Base-by-base conservation (phyloP, 53 echinoderm and acorn worm species). In the Temnopleurus reevesii region DNA sequence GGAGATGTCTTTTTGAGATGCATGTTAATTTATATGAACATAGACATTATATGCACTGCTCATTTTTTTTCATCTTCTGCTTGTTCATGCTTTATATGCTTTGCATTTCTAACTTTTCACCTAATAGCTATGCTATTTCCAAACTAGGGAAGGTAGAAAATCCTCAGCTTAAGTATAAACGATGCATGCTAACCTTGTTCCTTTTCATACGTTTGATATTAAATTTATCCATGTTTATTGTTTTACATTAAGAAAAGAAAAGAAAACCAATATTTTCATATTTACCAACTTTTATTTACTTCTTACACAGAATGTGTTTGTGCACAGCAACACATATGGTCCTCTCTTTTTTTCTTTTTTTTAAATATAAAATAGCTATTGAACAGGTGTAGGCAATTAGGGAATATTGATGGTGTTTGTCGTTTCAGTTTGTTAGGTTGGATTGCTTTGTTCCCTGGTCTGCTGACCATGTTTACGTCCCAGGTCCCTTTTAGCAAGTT, bases 101-200 rank as follows among this genome's bases (percentile, higher is more conserved):
- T 71, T 71, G 71, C 71, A 71, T 71, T 71, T n/a, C n/a, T n/a
- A n/a, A n/a, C n/a, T n/a, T n/a, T 71, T 71, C 71, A 71, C 71
- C 71, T 71, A 71, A 71, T 71, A 8, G 41, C 71, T 38, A 10
- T n/a, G n/a, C n/a, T 71, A 71, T 71, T n/a, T 13, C 33, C 63
- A 71, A 41, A n/a, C 71, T 43, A 5, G 41, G 38, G 18, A 71
- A 41, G 19, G 21, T 4, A 56, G 71, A 21, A 19, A 15, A 63
- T 41, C 23, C 41, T 12, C 41, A 71, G 41, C 71, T 63, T n/a
- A 71, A 71, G 41, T 71, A 19, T 71, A 15, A 71, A 21, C 21
- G 63, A 33, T 63, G 63, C 63, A 63, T 23, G 43, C 7, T 38
- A 8, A 41, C 23, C 1, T 4, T 41, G 41, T 38, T n/a, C 7